A percentile compares a stretch with the other conserved stretches of the same genome.
These are phyloP conservation scores for Antrozous pallidus DNA, from an alignment of 2,797 vertebrate species.

Conservation along the genomic window DNA sequence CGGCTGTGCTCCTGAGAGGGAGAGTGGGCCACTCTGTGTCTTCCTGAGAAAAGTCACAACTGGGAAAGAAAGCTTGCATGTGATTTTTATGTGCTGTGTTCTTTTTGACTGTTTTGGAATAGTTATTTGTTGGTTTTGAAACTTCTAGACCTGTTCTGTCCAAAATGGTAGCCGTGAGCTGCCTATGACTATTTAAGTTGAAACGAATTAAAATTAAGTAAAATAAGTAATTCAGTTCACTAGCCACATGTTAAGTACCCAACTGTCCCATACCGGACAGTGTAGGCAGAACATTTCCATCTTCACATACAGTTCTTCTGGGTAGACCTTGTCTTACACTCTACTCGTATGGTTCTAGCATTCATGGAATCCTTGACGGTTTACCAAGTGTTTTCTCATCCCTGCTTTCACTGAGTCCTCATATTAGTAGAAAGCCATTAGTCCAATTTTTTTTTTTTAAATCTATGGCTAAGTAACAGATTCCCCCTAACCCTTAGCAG, in stretches of 20 bases:
- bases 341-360: background rate
- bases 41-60: background rate
- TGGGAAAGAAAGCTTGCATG: background rate
- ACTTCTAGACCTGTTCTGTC: background rate
- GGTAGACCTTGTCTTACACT: background rate
- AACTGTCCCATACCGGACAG: background rate
- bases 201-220: conserved; percentile 18
- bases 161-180: background rate
- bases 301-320: background rate
- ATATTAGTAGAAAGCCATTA: background rate
- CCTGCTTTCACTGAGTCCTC: background rate
- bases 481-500: background rate
- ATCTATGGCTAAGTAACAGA: background rate
- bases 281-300: background rate
- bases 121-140: conserved; percentile 5
- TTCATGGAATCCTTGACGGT: background rate
- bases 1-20: background rate
- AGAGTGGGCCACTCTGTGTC: background rate
- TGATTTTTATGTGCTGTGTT: background rate
- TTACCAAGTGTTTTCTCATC: background rate
- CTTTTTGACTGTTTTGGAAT: background rate
- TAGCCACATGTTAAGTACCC: background rate
- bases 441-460: background rate
- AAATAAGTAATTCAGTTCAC: background rate
- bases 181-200: background rate